Conservation (phyloP, 2,113 vertebrate species). For the Tamias sibiricus region DNA sequence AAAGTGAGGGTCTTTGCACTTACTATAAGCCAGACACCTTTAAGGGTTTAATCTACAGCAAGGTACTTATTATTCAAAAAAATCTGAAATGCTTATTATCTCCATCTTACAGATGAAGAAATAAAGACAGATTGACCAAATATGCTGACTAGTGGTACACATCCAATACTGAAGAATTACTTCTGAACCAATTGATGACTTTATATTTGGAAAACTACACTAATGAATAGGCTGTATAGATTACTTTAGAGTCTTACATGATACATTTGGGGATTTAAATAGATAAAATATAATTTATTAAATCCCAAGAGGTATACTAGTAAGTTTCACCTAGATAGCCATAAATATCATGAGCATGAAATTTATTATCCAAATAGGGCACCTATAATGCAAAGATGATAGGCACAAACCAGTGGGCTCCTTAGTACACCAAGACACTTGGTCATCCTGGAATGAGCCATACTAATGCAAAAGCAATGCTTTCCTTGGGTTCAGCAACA, state of each 20-base stretch:
- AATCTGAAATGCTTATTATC: neutral
- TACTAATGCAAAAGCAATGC: neutral
- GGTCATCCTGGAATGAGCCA: neutral
- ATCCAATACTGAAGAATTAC: neutral
- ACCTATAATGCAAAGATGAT: neutral
- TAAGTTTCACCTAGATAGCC: neutral
- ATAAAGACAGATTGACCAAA: neutral
- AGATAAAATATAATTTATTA: neutral
- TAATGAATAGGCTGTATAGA: neutral
- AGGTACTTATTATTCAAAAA: neutral
- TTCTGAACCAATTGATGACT: neutral
- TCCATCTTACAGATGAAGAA: neutral
- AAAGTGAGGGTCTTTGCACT: neutral
- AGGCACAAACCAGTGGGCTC: neutral
- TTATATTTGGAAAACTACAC: neutral
- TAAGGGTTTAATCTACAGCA: neutral
- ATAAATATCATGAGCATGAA: neutral
- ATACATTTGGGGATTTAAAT: neutral
- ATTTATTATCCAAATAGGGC: neutral
- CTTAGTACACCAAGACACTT: neutral
- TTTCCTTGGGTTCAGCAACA: neutral
- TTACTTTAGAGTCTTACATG: neutral
- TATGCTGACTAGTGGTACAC: neutral
- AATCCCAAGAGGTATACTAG: neutral
- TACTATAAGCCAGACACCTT: neutral